phyloP scores from a whole-genome alignment of 1,140 invertebrate genomes.

The Macrobrachium rosenbergii region DNA sequence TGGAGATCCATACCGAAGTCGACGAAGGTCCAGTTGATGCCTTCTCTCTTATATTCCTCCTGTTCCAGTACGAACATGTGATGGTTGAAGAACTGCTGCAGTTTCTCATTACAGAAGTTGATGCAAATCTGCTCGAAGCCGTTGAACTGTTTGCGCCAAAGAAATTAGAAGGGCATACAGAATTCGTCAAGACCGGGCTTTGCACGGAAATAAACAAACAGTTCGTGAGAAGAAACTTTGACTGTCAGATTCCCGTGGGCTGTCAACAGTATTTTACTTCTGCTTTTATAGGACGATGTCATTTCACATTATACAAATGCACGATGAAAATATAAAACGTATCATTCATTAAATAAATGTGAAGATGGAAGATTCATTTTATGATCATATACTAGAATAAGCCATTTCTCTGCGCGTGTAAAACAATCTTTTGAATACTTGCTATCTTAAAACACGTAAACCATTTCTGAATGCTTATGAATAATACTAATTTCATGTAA shows the following conservation, averaged over 20 bases:
- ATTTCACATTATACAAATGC: too few species aligned
- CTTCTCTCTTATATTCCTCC: not conserved
- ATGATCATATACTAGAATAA: slow-evolving; percentile 67
- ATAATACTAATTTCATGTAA: too few species aligned
- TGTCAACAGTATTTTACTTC: too few species aligned
- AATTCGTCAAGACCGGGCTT: too few species aligned
- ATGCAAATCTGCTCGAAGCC: slow-evolving; percentile 16
- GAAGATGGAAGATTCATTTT: not conserved
- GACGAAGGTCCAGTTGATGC: slow-evolving; percentile 6
- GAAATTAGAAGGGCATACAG: not conserved
- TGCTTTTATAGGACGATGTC: too few species aligned
- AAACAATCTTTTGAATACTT: slow-evolving; percentile 74
- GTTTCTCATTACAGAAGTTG: slow-evolving; percentile 17
- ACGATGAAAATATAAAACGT: too few species aligned
- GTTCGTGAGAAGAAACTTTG: too few species aligned
- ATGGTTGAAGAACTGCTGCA: slow-evolving; percentile 27
- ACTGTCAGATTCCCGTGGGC: too few species aligned
- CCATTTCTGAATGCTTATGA: too few species aligned
- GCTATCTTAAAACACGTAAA: too few species aligned
- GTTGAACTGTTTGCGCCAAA: slow-evolving; percentile 32
- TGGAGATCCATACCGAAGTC: slow-evolving; percentile 89
- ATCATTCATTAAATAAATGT: not conserved
- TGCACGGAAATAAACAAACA: too few species aligned
- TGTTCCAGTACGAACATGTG: slow-evolving; percentile 20
- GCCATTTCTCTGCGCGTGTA: slow-evolving; percentile 73